Conservation (phyloP, 1,140 invertebrate genomes). For the Pseudomyrmex concolor region DNA sequence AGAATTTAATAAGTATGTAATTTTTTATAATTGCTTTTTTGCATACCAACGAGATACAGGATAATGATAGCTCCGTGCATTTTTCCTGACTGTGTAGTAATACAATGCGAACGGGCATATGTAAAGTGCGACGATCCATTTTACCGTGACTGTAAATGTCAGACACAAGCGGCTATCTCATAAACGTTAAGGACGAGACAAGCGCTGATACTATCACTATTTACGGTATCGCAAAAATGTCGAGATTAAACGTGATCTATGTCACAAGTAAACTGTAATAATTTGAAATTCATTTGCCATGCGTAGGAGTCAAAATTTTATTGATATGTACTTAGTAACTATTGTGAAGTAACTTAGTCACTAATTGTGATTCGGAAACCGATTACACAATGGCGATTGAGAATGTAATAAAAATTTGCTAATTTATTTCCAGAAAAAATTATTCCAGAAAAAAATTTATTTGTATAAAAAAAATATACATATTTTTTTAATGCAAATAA, state of each 20-base stretch:
- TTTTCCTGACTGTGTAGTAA: constrained; percentile 36
- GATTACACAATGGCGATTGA: too few species aligned
- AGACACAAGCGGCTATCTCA: constrained; percentile 6
- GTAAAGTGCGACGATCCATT: constrained; percentile 45
- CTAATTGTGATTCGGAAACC: background rate
- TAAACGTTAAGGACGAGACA: constrained; percentile 20
- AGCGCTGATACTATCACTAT: constrained; percentile 1
- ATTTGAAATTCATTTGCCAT: constrained; percentile 34
- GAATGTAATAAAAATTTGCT: too few species aligned
- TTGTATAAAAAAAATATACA: too few species aligned
- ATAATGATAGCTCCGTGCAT: constrained; percentile 52
- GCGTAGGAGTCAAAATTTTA: background rate
- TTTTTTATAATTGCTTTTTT: constrained; percentile 4
- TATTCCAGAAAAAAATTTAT: too few species aligned
- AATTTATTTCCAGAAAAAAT: too few species aligned
- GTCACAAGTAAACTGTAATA: constrained; percentile 6
- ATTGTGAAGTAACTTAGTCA: too few species aligned
- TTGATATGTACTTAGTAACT: background rate
- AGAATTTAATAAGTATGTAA: constrained; percentile 1
- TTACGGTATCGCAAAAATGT: constrained; percentile 29
- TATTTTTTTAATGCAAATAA: too few species aligned
- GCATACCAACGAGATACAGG: constrained; percentile 59
- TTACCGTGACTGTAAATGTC: constrained; percentile 28
- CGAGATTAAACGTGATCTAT: constrained; percentile 34
- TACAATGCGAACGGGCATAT: constrained; percentile 28